Evolutionary conservation across 1,140 invertebrate species (phyloP).

Genomic region (Drosophila takahashii): DNA sequence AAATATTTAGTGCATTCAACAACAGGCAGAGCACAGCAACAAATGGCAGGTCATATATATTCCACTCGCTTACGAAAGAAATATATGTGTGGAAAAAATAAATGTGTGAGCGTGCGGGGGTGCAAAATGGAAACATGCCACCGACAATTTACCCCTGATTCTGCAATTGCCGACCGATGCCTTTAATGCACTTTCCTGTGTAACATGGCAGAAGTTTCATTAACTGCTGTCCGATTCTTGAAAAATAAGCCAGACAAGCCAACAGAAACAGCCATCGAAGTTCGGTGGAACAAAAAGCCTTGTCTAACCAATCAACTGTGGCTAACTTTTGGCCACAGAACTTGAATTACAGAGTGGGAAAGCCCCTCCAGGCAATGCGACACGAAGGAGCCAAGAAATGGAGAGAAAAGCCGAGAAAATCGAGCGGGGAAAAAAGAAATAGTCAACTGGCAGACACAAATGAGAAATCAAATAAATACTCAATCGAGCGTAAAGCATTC

Average conservation of each 20-base stretch:
- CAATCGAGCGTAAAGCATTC: constrained; percentile 80
- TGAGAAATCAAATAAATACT: constrained; percentile 83
- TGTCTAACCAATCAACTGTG: constrained; percentile 79
- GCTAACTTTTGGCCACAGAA: constrained; percentile 80
- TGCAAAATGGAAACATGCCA: constrained; percentile 15
- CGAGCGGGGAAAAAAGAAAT: constrained; percentile 37
- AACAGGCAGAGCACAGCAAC: constrained; percentile 28
- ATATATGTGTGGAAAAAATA: constrained; percentile 13
- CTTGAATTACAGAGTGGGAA: constrained; percentile 67
- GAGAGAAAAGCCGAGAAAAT: constrained; percentile 9
- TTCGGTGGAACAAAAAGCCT: constrained; percentile 40
- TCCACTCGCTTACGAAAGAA: constrained; percentile 19
- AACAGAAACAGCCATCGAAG: constrained; percentile 44
- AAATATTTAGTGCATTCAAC: constrained; percentile 49
- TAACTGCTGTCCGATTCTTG: constrained; percentile 64
- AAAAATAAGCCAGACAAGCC: constrained; percentile 53
- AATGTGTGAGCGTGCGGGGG: constrained; percentile 4
- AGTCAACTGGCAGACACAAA: constrained; percentile 71
- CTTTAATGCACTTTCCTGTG: constrained; percentile 56
- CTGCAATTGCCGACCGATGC: neutral
- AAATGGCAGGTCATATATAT: constrained; percentile 56
- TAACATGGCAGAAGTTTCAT: constrained; percentile 64
- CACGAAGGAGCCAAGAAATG: constrained; percentile 42
- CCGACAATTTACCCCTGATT: constrained; percentile 16
- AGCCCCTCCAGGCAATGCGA: constrained; percentile 14